Percentiles rank a stretch among this genome's conserved stretches.
Evolutionary conservation across 2,113 vertebrate genomes (phyloP).

Genomic region (Hepsetus odoe): DNA sequence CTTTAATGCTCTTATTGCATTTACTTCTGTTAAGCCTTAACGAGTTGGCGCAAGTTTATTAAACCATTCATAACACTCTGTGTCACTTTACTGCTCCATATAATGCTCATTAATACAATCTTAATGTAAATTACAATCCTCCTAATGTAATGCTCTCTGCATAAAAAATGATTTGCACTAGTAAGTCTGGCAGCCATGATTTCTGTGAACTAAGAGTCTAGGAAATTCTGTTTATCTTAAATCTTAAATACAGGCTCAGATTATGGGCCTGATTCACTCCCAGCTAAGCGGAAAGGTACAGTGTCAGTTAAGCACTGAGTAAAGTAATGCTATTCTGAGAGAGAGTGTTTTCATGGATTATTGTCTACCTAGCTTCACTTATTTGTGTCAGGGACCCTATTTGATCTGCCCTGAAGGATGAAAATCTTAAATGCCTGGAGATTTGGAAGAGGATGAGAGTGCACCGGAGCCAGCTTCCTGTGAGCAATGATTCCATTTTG

Average conservation of each 20-base stretch:
- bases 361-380: constrained; percentile 42
- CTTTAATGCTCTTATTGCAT: too few species aligned
- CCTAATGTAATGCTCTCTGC: not conserved
- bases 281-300: not conserved
- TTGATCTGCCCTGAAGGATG: constrained; percentile 31
- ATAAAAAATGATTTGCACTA: too few species aligned
- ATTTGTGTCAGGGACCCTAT: constrained; percentile 38
- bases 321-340: constrained; percentile 18
- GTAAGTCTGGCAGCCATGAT: too few species aligned
- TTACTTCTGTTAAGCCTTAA: too few species aligned
- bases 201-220: too few species aligned
- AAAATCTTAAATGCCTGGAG: constrained; percentile 37
- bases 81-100: too few species aligned
- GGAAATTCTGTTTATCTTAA: constrained; percentile 8
- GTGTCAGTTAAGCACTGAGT: constrained; percentile 17
- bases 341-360: constrained; percentile 30
- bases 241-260: constrained; percentile 4
- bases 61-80: not conserved
- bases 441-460: constrained; percentile 58
- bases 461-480: constrained; percentile 43
- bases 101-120: too few species aligned
- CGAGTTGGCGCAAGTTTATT: too few species aligned
- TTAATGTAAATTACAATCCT: not conserved
- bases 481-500: constrained; percentile 43
- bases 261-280: constrained; percentile 12